phyloP scores from a whole-genome alignment of 2,888 invertebrate species.

The Schizaphis graminum region DNA sequence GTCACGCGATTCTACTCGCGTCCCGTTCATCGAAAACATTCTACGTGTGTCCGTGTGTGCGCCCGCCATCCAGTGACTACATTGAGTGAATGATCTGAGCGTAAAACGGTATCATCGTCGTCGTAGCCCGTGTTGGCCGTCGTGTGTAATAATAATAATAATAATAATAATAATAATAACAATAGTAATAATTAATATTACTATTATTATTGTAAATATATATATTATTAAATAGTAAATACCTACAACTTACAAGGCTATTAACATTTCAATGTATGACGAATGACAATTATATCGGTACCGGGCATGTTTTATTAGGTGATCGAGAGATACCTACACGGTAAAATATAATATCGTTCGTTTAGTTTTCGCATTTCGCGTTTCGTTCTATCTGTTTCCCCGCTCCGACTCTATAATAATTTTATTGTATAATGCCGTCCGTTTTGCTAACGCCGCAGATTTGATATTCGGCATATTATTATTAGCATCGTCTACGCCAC shows the following conservation, averaged over 20 bases:
- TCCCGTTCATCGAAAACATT: background rate
- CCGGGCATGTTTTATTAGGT: background rate
- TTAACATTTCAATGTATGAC: background rate
- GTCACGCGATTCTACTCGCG: background rate
- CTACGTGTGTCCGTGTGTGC: background rate
- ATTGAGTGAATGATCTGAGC: slow-evolving; percentile 30
- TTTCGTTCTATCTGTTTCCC: background rate
- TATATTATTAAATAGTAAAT: background rate
- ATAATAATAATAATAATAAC: background rate
- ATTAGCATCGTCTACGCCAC: background rate
- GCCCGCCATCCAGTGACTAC: background rate
- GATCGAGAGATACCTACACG: background rate
- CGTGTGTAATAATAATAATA: background rate
- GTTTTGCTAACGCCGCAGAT: background rate
- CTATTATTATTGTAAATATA: background rate
- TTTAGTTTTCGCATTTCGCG: background rate
- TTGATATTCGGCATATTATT: background rate
- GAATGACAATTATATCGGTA: background rate
- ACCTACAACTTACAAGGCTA: background rate
- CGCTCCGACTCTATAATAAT: background rate
- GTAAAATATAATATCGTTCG: background rate
- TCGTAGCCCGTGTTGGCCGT: background rate
- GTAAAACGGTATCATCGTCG: slow-evolving; percentile 23
- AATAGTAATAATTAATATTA: background rate
- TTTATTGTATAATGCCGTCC: slow-evolving; percentile 22